A percentile compares a stretch with the other conserved stretches of the same genome.
Conservation (phyloP, 2,113 vertebrate species). For the Peromyscus californicus region DNA sequence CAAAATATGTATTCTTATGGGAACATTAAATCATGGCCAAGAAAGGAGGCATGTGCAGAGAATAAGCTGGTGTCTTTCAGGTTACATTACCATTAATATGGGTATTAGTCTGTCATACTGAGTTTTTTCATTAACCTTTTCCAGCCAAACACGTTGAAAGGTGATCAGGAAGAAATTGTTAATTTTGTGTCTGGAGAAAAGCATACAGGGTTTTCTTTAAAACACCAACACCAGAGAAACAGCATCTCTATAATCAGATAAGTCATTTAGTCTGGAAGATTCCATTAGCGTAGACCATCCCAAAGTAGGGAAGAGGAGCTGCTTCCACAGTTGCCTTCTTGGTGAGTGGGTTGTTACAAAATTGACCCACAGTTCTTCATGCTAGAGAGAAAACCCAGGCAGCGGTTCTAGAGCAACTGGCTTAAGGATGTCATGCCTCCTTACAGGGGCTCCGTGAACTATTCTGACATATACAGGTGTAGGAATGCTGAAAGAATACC, state of each 20-base stretch:
- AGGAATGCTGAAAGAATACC: not conserved
- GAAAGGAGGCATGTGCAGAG: slow-evolving; percentile 87
- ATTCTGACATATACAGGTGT: not conserved
- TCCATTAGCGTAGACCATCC: not conserved
- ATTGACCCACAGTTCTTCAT: not conserved
- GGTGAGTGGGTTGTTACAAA: not conserved
- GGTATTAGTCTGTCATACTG: slow-evolving; percentile 98
- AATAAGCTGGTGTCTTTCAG: slow-evolving; percentile 85
- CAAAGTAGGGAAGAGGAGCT: not conserved
- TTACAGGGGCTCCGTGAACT: not conserved
- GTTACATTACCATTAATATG: slow-evolving; percentile 98
- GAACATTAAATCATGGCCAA: slow-evolving; percentile 88
- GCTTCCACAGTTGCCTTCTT: not conserved
- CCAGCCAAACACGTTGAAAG: slow-evolving; percentile 98
- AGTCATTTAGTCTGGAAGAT: slow-evolving; percentile 39
- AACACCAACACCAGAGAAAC: slow-evolving; percentile 91
- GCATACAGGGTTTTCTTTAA: slow-evolving; percentile 94
- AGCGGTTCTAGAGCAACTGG: not conserved
- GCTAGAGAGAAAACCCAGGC: not conserved
- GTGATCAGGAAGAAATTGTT: slow-evolving; percentile 99
- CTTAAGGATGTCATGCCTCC: not conserved
- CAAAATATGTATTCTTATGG: slow-evolving; percentile 87
- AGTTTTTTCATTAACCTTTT: slow-evolving; percentile 97
- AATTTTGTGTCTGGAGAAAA: slow-evolving; percentile 98
- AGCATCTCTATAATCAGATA: slow-evolving; percentile 80